These are phyloP conservation scores for Ctenoplectra terminalis DNA, from an alignment of 1,140 invertebrate genomes.

Conservation along the genomic window DNA sequence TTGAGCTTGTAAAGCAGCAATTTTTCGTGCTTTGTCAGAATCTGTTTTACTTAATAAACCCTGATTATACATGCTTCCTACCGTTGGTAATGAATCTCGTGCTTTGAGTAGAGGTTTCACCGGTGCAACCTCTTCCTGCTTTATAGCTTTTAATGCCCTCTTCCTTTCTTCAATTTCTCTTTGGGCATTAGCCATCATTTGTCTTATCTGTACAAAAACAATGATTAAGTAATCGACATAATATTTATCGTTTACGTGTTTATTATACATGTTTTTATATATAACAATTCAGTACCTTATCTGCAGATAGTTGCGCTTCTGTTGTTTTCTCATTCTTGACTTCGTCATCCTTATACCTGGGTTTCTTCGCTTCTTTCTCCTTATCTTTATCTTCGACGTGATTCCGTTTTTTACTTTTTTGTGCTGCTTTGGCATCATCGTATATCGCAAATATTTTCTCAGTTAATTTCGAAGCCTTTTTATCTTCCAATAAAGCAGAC, in stretches of 20 bases:
- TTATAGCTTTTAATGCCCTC: conserved; percentile 87
- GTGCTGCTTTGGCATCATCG: conserved; percentile 85
- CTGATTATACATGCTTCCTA: conserved; percentile 79
- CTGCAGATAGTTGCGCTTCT: conserved; percentile 78
- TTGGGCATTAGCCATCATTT: conserved; percentile 97
- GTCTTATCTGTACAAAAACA: conserved; percentile 85
- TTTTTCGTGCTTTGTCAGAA: conserved; percentile 93
- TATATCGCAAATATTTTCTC: conserved; percentile 90
- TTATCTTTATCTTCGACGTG: conserved; percentile 84
- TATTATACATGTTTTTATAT: neutral
- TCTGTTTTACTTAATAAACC: conserved; percentile 86
- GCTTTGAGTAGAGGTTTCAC: conserved; percentile 70
- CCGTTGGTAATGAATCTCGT: conserved; percentile 72
- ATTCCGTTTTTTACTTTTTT: conserved; percentile 86
- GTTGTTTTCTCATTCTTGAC: conserved; percentile 81
- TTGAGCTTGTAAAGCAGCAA: conserved; percentile 93
- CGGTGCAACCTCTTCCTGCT: conserved; percentile 82
- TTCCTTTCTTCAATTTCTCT: conserved; percentile 96
- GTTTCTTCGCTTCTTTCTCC: conserved; percentile 84
- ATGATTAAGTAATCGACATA: conserved; percentile 5
- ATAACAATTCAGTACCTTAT: conserved; percentile 79
- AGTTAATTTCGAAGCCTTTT: conserved; percentile 89
- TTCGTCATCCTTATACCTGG: conserved; percentile 81
- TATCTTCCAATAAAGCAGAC: conserved; percentile 89
- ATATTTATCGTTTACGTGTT: conserved; percentile 8